A percentile compares a stretch with the other conserved stretches of the same genome.
These are phyloP conservation scores for Glaucidium brasilianum DNA, from an alignment of 2,113 vertebrate species.

Conservation along the genomic window DNA sequence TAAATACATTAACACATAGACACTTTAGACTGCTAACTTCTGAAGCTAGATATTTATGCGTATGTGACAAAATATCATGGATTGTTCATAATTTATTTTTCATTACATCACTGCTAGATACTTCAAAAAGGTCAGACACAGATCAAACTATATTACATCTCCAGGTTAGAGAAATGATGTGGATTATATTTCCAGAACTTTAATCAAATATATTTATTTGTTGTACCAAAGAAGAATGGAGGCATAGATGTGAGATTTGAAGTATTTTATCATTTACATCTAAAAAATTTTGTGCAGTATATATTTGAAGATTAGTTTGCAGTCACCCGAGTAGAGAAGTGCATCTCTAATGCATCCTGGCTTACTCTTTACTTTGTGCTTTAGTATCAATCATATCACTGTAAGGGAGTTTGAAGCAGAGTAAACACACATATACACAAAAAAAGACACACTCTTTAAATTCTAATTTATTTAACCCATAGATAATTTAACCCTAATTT, in stretches of 20 bases:
- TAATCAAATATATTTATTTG: neutral
- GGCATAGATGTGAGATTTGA: neutral
- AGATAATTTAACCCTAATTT: neutral
- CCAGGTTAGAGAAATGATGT: neutral
- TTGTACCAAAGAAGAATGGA: neutral
- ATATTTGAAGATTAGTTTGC: neutral
- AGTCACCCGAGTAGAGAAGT: fast-evolving
- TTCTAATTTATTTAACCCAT: neutral
- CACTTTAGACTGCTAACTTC: neutral
- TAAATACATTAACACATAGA: neutral
- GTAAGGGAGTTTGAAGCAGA: neutral
- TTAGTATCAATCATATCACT: neutral
- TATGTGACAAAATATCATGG: neutral
- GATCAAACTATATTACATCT: neutral
- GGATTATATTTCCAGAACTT: neutral
- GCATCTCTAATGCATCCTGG: neutral
- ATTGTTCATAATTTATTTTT: neutral
- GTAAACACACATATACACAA: neutral
- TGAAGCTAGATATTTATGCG: neutral
- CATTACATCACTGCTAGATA: neutral
- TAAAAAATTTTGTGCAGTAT: neutral
- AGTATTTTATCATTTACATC: neutral
- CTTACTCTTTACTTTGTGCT: neutral
- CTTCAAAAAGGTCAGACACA: neutral
- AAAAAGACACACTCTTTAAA: neutral